Evolutionary conservation across 2,797 vertebrate species (phyloP), one percentile per base, ranked within the genome.

Genomic region (Myotis planiceps): DNA sequence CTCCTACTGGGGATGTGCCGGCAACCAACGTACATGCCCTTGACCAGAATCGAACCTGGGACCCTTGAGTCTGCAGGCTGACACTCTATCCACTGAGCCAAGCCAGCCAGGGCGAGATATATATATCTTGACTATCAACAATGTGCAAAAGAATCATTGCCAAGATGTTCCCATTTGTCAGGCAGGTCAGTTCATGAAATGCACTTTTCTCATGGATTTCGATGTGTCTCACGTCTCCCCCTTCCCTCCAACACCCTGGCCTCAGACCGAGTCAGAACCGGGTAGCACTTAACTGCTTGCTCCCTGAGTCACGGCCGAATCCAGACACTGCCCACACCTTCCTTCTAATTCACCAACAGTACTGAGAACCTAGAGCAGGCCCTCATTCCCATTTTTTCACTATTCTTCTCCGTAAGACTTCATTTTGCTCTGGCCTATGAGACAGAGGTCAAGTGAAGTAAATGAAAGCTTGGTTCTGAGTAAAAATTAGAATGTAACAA

Each of bases 401-500:
- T 58, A 13, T 12, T 89, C 2, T 76, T 69, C 45, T 89, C 37
- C 15, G 3, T 5, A 92, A 80, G 45, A 74, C 45, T 21, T 60
- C n/a, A 53, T 66, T 87, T 91, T 53, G 10, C 34, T 93, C 49
- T 42, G 42, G 75, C 34, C 25, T 65, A 4, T 23, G 32, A 74
- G 39, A 53, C 18, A 29, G 25, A 75, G 0, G 5, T 80, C 69
- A 55, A 83, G 18, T n/a, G n/a, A 58, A 82, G 74, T 65, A n/a
- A 2, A 68, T 27, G 12, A 68, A 80, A 80, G n/a, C 49, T 79
- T 83, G 68, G 32, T 78, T 88, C 42, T 80, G 29, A 65, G 49
- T 72, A 37, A 94, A 91, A 63, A 65, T 81, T 9, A 51, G 16
- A 83, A 69, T 23, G 16, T 39, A 65, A 86, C 12, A 29, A 78